Evolutionary conservation across 2,113 vertebrate genomes (phyloP).

Genomic region (Myocastor coypus): DNA sequence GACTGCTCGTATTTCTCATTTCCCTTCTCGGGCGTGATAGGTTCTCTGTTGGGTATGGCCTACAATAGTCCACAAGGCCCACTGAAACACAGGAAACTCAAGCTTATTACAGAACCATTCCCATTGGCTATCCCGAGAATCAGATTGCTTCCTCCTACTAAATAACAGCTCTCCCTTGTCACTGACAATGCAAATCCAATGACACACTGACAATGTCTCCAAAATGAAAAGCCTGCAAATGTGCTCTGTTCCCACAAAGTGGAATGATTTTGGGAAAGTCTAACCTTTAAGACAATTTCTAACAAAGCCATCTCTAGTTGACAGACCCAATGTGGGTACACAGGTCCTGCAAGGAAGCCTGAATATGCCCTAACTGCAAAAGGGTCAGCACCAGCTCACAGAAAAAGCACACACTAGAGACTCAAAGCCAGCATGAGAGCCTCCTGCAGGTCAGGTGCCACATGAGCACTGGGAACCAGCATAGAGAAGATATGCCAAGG

Average conservation of each 20-base stretch:
- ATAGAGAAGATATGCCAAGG: not conserved
- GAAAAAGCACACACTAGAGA: not conserved
- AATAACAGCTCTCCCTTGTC: not conserved
- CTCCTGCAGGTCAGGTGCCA: not conserved
- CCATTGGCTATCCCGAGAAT: not conserved
- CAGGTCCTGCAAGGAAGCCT: not conserved
- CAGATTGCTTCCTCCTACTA: not conserved
- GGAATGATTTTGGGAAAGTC: not conserved
- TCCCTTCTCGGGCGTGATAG: not conserved
- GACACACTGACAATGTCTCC: not conserved
- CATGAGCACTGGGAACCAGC: not conserved
- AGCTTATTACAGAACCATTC: rapidly evolving
- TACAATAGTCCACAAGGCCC: not conserved
- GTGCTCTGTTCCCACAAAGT: not conserved
- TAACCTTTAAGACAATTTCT: not conserved
- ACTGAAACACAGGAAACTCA: rapidly evolving
- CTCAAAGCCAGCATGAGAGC: not conserved
- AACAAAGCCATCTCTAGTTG: not conserved
- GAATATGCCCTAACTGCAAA: not conserved
- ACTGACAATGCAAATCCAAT: not conserved
- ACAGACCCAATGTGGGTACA: not conserved
- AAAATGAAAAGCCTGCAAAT: not conserved
- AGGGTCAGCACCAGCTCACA: not conserved
- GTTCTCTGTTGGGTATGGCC: not conserved
- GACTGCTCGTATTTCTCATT: not conserved